Conservation (phyloP, 2,797 vertebrate genomes). For the Scarus forsteni region DNA sequence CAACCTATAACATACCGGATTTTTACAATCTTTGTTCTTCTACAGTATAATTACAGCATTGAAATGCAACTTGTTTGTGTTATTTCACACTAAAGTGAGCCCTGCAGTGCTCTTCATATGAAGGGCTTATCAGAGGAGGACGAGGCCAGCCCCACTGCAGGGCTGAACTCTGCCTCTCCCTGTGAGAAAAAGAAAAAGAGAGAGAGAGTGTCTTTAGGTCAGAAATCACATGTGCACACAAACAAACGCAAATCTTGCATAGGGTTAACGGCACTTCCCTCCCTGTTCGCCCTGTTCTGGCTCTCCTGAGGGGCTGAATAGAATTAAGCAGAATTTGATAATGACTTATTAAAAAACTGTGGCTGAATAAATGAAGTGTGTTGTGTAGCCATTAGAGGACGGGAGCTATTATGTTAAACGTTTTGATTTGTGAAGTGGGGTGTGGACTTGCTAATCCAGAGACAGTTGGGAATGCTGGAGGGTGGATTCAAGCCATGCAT, state of each 20-base stretch:
- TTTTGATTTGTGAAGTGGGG: conserved; percentile 86
- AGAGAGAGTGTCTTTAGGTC: conserved; percentile 61
- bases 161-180: conserved; percentile 67
- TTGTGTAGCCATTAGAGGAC: conserved; percentile 84
- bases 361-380: conserved; percentile 86
- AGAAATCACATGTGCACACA: conserved; percentile 58
- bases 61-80: conserved; percentile 60
- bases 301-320: conserved; percentile 70
- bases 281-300: conserved; percentile 53
- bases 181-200: conserved; percentile 40
- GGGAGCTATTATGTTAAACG: conserved; percentile 83
- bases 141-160: conserved; percentile 60
- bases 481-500: conserved; percentile 81
- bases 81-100: conserved; percentile 41
- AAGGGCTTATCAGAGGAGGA: conserved; percentile 67
- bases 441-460: conserved; percentile 82
- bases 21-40: conserved; percentile 20
- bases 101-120: conserved; percentile 58
- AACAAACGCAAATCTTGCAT: conserved; percentile 54
- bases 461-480: conserved; percentile 77
- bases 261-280: conserved; percentile 53
- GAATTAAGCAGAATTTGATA: conserved; percentile 84
- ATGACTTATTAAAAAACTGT: conserved; percentile 83
- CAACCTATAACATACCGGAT: conserved; percentile 18
- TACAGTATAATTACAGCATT: conserved; percentile 32